phyloP scores from a whole-genome alignment of 2,888 invertebrate species.

The Heliconius ismenius region DNA sequence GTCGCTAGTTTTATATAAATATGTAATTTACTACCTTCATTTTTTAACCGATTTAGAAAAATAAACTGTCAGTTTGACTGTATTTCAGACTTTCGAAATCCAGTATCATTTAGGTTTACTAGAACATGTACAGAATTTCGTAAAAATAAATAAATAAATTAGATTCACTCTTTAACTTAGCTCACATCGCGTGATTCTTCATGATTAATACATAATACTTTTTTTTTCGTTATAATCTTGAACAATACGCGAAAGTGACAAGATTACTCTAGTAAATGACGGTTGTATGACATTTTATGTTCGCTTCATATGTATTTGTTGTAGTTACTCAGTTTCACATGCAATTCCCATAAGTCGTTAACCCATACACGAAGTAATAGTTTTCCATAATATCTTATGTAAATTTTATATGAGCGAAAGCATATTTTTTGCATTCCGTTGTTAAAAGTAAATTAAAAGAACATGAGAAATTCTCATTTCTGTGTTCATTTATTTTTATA shows the following conservation, averaged over 20 bases:
- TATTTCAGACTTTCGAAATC: no score
- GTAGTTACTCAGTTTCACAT: constrained; percentile 8
- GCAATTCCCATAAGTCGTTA: constrained; percentile 12
- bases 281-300: neutral
- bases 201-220: neutral
- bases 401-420: neutral
- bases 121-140: no score
- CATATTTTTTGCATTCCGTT: neutral
- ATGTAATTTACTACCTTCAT: no score
- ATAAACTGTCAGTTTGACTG: no score
- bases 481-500: no score
- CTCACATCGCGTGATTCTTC: neutral
- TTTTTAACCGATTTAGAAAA: no score
- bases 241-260: constrained; percentile 14
- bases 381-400: neutral
- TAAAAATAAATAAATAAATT: no score
- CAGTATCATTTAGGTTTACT: no score
- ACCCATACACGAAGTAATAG: neutral
- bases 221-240: neutral
- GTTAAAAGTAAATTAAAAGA: neutral
- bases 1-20: no score
- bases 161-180: no score
- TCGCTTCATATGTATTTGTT: neutral
- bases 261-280: constrained; percentile 8
- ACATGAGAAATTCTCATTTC: neutral